Evolutionary conservation across 2,888 invertebrate species (phyloP).

Genomic region (Saturnia japonica): DNA sequence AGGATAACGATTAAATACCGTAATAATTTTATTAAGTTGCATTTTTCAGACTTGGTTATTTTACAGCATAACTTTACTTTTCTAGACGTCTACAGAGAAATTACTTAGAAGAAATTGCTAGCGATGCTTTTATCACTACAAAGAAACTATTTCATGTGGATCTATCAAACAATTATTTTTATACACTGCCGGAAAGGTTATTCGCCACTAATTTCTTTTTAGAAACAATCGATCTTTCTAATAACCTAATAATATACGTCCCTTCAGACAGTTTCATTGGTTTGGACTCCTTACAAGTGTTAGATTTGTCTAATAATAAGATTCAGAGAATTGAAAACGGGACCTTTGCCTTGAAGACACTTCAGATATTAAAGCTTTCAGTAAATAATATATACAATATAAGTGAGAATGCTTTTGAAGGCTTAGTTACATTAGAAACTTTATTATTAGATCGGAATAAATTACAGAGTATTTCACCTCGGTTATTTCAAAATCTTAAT

Average conservation of each 20-base stretch:
- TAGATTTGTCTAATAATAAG: constrained; percentile 87
- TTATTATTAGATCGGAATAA: constrained; percentile 81
- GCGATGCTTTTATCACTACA: constrained; percentile 80
- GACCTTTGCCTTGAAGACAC: constrained; percentile 80
- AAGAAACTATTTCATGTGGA: constrained; percentile 86
- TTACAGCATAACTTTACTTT: constrained; percentile 37
- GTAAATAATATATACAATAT: constrained; percentile 85
- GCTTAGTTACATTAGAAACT: constrained; percentile 75
- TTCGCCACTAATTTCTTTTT: constrained; percentile 83
- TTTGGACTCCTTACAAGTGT: constrained; percentile 82
- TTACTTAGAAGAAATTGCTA: constrained; percentile 83
- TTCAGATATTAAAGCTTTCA: constrained; percentile 85
- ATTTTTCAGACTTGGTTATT: background rate
- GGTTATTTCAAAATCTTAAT: constrained; percentile 72
- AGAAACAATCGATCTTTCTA: constrained; percentile 84
- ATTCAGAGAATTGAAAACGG: constrained; percentile 82
- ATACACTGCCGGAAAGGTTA: constrained; percentile 78
- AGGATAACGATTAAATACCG: background rate
- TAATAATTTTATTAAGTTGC: background rate
- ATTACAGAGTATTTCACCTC: constrained; percentile 69
- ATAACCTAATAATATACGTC: constrained; percentile 83
- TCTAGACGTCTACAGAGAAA: constrained; percentile 86
- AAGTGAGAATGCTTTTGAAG: constrained; percentile 80
- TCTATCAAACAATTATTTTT: constrained; percentile 85
- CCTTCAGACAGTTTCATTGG: constrained; percentile 82